These are phyloP conservation scores for Lamellibrachia satsuma DNA, from an alignment of 2,888 invertebrate species.

Conservation along the genomic window DNA sequence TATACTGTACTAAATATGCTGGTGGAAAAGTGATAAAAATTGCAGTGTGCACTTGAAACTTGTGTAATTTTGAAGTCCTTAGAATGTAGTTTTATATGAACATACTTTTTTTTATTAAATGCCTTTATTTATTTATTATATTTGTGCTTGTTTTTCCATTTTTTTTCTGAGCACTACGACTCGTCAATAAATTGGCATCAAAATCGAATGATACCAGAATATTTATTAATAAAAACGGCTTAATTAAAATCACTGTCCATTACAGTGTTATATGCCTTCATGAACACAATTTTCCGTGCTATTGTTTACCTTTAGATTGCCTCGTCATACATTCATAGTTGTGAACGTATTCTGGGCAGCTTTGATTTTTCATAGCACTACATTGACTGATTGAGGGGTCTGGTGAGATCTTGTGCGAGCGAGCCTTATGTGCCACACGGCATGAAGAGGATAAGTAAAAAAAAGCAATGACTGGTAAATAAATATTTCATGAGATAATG, in stretches of 20 bases:
- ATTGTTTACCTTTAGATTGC: neutral
- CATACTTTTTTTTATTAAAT: neutral
- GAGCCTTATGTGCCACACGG: no score
- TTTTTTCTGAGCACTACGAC: neutral
- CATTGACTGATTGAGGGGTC: neutral
- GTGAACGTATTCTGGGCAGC: conserved; percentile 3
- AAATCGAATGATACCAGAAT: neutral
- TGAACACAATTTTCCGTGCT: neutral
- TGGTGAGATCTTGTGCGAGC: no score
- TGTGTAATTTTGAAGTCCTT: neutral
- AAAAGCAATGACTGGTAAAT: neutral
- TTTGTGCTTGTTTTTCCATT: neutral
- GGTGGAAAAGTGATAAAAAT: no score
- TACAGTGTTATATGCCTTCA: neutral
- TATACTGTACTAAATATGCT: no score
- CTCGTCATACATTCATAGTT: neutral
- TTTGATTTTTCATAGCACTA: neutral
- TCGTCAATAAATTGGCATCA: neutral
- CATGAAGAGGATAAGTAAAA: no score
- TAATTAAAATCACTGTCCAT: neutral
- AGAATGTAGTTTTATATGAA: neutral
- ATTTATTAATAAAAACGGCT: neutral
- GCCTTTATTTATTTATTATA: neutral
- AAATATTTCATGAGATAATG: neutral
- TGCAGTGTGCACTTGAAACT: neutral